phyloP scores from a whole-genome alignment of 2,113 vertebrate species.

The Mesitornis unicolor region DNA sequence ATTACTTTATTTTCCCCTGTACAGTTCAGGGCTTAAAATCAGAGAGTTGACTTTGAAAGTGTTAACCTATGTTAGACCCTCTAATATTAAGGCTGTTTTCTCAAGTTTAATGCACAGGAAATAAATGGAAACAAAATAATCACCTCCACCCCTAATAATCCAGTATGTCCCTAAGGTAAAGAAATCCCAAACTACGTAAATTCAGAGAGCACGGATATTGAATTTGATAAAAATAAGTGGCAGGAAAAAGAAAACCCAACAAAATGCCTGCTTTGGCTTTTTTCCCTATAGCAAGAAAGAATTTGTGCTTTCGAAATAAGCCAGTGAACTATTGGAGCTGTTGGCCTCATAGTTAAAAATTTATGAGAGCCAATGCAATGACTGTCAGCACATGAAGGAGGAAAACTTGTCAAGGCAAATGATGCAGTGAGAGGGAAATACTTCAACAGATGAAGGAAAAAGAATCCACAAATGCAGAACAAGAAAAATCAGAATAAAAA shows the following conservation, averaged over 20 bases:
- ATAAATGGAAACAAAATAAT: neutral
- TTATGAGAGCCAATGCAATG: neutral
- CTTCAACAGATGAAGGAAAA: neutral
- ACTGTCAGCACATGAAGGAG: neutral
- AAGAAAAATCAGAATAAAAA: neutral
- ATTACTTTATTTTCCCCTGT: neutral
- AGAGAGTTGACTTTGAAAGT: neutral
- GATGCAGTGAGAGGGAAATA: neutral
- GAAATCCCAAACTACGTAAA: neutral
- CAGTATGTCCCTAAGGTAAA: neutral
- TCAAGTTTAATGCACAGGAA: neutral
- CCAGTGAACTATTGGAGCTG: neutral
- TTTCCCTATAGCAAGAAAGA: neutral
- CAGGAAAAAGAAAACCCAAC: neutral
- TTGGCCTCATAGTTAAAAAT: neutral
- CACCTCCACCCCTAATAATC: neutral
- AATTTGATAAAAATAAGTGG: neutral
- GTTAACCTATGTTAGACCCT: neutral
- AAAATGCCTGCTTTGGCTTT: neutral
- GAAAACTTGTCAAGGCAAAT: neutral
- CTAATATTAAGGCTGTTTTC: neutral
- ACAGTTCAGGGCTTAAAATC: neutral
- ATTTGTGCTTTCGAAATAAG: neutral
- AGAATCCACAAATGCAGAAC: neutral
- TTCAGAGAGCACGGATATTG: neutral